These are phyloP conservation scores for Macrosteles quadrilineatus DNA, from an alignment of 1,140 invertebrate species.

Conservation along the genomic window DNA sequence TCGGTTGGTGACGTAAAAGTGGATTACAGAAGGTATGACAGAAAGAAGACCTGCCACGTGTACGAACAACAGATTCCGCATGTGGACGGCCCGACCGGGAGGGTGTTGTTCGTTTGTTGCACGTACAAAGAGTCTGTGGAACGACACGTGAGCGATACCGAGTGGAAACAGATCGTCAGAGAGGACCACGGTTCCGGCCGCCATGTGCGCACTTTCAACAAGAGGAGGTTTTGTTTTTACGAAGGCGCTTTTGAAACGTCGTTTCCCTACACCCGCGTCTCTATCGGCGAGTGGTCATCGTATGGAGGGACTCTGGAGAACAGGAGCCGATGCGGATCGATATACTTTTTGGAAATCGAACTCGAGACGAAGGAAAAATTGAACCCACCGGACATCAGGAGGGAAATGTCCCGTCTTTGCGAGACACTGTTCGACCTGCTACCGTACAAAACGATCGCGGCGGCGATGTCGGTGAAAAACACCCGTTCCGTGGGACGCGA, in stretches of 20 bases:
- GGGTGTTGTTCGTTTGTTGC: background rate
- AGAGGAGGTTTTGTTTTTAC: background rate
- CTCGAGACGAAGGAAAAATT: background rate
- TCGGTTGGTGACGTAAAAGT: too few relatives aligned
- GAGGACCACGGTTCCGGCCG: background rate
- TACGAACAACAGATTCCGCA: background rate
- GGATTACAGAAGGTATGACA: background rate
- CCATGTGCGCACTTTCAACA: background rate
- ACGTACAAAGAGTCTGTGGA: background rate
- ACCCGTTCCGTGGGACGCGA: background rate
- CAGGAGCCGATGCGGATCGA: background rate
- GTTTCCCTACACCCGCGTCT: background rate
- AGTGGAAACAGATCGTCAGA: background rate
- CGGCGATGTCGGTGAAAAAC: background rate
- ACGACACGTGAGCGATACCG: background rate
- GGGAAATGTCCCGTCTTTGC: background rate
- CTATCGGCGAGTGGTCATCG: background rate
- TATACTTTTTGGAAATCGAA: conserved; percentile 2
- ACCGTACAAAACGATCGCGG: background rate
- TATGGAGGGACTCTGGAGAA: conserved; percentile 4
- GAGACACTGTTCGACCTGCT: background rate
- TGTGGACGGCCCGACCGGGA: background rate
- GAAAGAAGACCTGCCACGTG: background rate
- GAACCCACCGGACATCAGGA: background rate
- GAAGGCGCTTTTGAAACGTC: background rate